phyloP scores from a whole-genome alignment of 2,797 vertebrate genomes.

The Tadarida brasiliensis region DNA sequence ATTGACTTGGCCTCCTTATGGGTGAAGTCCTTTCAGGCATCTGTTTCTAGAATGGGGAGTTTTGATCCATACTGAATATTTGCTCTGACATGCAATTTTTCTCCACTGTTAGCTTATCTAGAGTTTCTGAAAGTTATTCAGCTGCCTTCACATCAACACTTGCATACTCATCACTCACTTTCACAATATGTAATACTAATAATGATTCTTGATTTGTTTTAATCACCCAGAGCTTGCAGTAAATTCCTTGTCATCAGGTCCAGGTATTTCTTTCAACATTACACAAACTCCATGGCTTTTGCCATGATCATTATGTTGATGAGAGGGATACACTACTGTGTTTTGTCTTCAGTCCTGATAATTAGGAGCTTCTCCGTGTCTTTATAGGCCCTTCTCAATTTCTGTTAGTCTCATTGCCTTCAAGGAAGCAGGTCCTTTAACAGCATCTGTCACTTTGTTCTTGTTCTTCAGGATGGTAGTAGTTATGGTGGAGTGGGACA shows the following conservation, averaged over 20 bases:
- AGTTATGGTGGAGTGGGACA: neutral
- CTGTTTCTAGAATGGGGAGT: neutral
- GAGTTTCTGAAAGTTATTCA: neutral
- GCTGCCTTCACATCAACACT: neutral
- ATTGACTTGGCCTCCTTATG: neutral
- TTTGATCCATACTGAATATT: neutral
- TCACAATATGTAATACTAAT: neutral
- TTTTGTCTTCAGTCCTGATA: neutral
- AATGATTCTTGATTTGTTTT: neutral
- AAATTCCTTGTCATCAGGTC: neutral
- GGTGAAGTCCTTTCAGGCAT: neutral
- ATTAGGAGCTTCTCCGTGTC: neutral
- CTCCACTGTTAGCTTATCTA: neutral
- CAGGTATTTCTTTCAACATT: neutral
- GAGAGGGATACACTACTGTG: neutral
- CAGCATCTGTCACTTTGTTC: neutral
- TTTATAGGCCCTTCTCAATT: neutral
- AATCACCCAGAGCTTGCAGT: neutral
- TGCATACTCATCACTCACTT: neutral
- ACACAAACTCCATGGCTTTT: neutral
- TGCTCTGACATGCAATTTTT: neutral
- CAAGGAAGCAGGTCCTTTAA: neutral
- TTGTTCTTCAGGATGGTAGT: neutral
- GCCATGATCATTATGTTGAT: neutral
- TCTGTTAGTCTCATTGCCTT: neutral